phyloP scores from a whole-genome alignment of 2,113 vertebrate species.

The Vulpes ferrilata region DNA sequence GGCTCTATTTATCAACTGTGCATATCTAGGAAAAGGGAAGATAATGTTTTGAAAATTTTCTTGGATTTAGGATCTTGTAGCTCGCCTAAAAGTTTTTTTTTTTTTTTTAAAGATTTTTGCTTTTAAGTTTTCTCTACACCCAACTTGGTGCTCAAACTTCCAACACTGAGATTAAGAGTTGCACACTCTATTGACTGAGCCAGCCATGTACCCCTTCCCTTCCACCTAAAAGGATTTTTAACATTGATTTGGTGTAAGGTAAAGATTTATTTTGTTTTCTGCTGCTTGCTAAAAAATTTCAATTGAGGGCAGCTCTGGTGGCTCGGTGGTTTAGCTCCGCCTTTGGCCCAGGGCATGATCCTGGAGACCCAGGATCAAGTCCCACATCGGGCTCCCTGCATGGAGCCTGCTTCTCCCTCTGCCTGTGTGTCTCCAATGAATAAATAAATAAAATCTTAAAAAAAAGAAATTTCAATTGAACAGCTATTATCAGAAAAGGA shows the following conservation, averaged over 20 bases:
- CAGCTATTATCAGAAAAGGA: background rate
- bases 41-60: background rate
- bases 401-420: too few species aligned
- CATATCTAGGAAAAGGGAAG: constrained; percentile 14
- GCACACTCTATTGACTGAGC: background rate
- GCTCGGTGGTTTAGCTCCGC: too few species aligned
- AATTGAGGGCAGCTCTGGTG: too few species aligned
- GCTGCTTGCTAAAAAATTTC: background rate
- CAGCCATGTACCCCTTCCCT: background rate
- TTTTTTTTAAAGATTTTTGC: background rate
- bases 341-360: too few species aligned
- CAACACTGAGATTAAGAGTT: background rate
- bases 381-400: too few species aligned
- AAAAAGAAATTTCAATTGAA: background rate
- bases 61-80: constrained; percentile 15
- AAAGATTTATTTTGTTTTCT: background rate
- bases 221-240: background rate
- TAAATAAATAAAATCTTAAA: too few species aligned
- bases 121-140: background rate
- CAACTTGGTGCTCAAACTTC: background rate
- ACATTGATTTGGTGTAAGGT: background rate
- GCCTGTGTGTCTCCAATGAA: too few species aligned
- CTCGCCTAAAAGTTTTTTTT: background rate
- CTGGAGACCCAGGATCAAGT: too few species aligned
- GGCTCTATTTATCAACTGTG: background rate